phyloP scores from a whole-genome alignment of 2,113 vertebrate genomes.

The Potamarius usumacintae region DNA sequence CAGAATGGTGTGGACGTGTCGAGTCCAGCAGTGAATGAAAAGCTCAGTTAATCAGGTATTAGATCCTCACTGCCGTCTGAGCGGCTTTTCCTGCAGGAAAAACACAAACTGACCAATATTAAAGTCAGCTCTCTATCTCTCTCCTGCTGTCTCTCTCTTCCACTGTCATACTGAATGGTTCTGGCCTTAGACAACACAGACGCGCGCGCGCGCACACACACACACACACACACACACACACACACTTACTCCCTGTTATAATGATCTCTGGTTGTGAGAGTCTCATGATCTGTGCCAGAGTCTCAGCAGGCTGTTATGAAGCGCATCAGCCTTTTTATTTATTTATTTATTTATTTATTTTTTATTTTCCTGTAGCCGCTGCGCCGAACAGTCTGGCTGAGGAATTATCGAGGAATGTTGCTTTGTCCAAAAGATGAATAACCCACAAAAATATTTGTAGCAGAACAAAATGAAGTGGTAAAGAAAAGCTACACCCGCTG shows the following conservation, averaged over 20 bases:
- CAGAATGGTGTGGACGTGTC: neutral
- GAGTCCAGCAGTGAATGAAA: constrained; percentile 11
- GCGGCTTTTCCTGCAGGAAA: neutral
- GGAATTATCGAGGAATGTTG: neutral
- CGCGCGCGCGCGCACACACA: neutral
- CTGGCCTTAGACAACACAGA: neutral
- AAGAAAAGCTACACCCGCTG: neutral
- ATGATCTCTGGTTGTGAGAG: constrained; percentile 17
- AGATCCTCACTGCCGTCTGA: constrained; percentile 4
- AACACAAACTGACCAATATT: constrained; percentile 18
- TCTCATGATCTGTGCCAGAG: neutral
- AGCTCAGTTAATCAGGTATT: constrained; percentile 11
- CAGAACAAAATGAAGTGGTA: neutral
- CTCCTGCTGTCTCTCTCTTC: neutral
- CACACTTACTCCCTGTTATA: neutral
- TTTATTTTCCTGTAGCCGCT: neutral
- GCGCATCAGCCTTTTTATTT: neutral
- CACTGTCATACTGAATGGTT: neutral
- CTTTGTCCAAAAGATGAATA: neutral
- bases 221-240: constrained; percentile 11
- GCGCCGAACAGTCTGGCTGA: neutral
- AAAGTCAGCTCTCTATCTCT: constrained; percentile 9
- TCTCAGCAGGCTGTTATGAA: constrained; percentile 24
- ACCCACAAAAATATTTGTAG: no score
- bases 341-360: neutral